Evolutionary conservation across 64 coral and sea anemone species (phyloP), one percentile per base, ranked within the genome.

Genomic region (Astreopora myriophthalma): DNA sequence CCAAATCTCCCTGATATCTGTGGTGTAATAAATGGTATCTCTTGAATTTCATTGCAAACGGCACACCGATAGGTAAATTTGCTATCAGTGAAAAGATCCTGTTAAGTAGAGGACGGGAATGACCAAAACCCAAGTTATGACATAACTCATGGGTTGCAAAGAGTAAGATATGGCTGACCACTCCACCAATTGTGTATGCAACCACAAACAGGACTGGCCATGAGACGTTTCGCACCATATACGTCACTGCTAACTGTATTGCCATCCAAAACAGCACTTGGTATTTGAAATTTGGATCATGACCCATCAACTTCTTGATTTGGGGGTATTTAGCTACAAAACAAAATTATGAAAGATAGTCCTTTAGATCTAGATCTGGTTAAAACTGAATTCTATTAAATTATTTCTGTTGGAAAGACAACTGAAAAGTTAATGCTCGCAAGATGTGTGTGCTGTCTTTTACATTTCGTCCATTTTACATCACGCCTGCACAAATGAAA

Each of bases 281-380:
- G 42, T 99, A 99, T 84, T 99, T 99, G 88, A 99, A 96, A 19
- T 95, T 90, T 35, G 87, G 76, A 76, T 99, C 97, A 76, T 86
- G 82, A 16, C 94, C 97, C 97, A 99, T 99, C 66, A 99, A 68
- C 62, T 96, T 96, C 87, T 99, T 99, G 40, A 98, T 98, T 57
- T 98, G 83, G 13, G 96, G 96, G 14, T 98, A 98, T 66, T 98
- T 98, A 16, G 86, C 96, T 98, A 63, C 29, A 87, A 95, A 75
- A 84, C 28, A 84, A 77, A 48, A 24, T n/a, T n/a, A n/a, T n/a
- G n/a, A n/a, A n/a, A n/a, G n/a, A n/a, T n/a, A n/a, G n/a, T n/a
- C n/a, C n/a, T n/a, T n/a, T n/a, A n/a, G n/a, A n/a, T n/a, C n/a
- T n/a, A n/a, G n/a, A n/a, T n/a, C n/a, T n/a, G n/a, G n/a, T n/a